phyloP scores from a whole-genome alignment of 2,113 vertebrate genomes.

The Piprites chloris region DNA sequence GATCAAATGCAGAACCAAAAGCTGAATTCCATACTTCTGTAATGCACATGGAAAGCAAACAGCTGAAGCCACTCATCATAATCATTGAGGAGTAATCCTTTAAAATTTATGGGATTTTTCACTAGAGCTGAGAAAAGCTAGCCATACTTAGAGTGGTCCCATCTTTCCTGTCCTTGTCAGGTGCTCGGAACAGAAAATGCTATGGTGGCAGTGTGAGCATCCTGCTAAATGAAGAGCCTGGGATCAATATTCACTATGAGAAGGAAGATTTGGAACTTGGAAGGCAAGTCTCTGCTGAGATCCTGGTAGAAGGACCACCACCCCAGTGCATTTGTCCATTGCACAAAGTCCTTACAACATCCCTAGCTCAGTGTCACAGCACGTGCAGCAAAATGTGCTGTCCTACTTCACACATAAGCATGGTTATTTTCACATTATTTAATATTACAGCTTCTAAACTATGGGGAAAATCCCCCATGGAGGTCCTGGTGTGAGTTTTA shows the following conservation, averaged over 20 bases:
- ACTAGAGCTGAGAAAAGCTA: not conserved
- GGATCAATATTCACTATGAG: too few species aligned
- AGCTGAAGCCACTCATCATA: not conserved
- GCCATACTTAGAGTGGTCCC: not conserved
- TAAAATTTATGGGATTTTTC: not conserved
- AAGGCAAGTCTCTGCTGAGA: not conserved
- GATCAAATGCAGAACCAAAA: not conserved
- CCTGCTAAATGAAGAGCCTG: not conserved
- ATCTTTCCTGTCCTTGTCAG: not conserved
- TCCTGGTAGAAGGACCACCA: not conserved
- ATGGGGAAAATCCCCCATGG: not conserved
- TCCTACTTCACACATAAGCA: not conserved
- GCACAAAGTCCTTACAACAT: not conserved
- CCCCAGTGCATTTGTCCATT: not conserved
- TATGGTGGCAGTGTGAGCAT: fast-evolving
- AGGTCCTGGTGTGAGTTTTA: not conserved
- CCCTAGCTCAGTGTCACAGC: not conserved
- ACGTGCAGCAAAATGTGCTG: fast-evolving
- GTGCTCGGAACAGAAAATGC: not conserved
- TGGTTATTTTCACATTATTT: not conserved
- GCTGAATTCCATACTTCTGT: not conserved
- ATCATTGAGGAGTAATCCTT: not conserved
- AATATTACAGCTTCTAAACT: not conserved
- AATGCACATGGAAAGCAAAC: not conserved
- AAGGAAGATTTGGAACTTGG: not conserved